These are phyloP conservation scores for Tapirus indicus DNA, from an alignment of 2,797 vertebrate genomes.

Conservation along the genomic window DNA sequence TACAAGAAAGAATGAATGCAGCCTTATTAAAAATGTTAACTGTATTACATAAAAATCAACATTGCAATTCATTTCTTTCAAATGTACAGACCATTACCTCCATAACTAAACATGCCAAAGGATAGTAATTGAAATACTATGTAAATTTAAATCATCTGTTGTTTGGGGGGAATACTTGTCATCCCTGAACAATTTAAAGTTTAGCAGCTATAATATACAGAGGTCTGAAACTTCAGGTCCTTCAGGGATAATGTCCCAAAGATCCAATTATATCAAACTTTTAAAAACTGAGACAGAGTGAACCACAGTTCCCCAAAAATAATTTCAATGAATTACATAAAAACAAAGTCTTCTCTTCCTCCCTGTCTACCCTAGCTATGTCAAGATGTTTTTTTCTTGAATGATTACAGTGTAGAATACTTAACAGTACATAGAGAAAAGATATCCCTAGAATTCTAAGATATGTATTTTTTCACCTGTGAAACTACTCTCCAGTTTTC, in stretches of 20 bases:
- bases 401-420: neutral
- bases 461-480: neutral
- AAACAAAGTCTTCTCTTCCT: slow-evolving; percentile 22
- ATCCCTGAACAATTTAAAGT: slow-evolving; percentile 83
- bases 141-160: slow-evolving; percentile 66
- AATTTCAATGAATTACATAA: slow-evolving; percentile 37
- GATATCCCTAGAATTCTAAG: slow-evolving; percentile 27
- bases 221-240: slow-evolving; percentile 66
- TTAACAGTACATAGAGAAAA: neutral
- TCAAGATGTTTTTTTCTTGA: neutral
- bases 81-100: neutral
- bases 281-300: neutral
- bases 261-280: slow-evolving; percentile 80
- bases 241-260: slow-evolving; percentile 78
- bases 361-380: neutral
- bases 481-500: slow-evolving; percentile 31
- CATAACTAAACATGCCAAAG: slow-evolving; percentile 56
- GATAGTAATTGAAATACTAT: neutral
- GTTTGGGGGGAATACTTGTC: slow-evolving; percentile 37
- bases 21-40: slow-evolving; percentile 35
- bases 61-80: slow-evolving; percentile 49
- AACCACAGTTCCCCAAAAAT: slow-evolving; percentile 31
- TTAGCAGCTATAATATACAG: neutral
- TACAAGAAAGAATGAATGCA: slow-evolving; percentile 33
- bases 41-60: neutral